A percentile compares a stretch with the other conserved stretches of the same genome.
These are phyloP conservation scores for Metalampra italica DNA, from an alignment of 2,888 invertebrate genomes.

Conservation along the genomic window DNA sequence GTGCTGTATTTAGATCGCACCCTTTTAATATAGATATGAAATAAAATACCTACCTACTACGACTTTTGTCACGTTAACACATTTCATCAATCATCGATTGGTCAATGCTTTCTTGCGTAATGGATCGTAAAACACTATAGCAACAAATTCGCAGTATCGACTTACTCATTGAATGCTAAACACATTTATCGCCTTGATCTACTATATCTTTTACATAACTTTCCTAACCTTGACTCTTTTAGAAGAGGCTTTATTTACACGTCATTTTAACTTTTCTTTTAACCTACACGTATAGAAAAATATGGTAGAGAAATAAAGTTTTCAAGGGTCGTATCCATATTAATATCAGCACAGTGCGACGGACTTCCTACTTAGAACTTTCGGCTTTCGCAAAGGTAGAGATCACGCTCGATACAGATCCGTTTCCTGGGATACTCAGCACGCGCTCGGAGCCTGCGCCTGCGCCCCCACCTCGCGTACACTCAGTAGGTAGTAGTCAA, in stretches of 20 bases:
- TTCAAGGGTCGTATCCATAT: conserved; percentile 23
- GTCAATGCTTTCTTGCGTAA: too few species aligned
- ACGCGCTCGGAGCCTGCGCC: conserved; percentile 27
- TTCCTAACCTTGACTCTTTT: conserved; percentile 8
- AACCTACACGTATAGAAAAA: not conserved
- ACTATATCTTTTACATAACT: conserved; percentile 1
- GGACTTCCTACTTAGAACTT: conserved; percentile 67
- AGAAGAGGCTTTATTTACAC: not conserved
- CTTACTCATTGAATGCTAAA: not conserved
- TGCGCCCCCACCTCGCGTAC: conserved; percentile 42
- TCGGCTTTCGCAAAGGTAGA: conserved; percentile 58
- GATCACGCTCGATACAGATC: conserved; percentile 35
- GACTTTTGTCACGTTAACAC: too few species aligned
- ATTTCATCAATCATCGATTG: too few species aligned
- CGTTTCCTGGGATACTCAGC: conserved; percentile 64
- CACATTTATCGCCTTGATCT: conserved; percentile 7
- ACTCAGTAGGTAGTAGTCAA: conserved; percentile 32
- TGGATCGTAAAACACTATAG: not conserved
- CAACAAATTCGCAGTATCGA: conserved; percentile 1
- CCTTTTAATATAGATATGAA: too few species aligned
- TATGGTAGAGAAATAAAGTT: not conserved
- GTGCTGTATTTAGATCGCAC: too few species aligned
- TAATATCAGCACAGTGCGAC: conserved; percentile 27
- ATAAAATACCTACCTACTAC: too few species aligned
- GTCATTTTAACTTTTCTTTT: not conserved